phyloP scores from a whole-genome alignment of 2,888 invertebrate genomes.

The Epicampocera succincta region DNA sequence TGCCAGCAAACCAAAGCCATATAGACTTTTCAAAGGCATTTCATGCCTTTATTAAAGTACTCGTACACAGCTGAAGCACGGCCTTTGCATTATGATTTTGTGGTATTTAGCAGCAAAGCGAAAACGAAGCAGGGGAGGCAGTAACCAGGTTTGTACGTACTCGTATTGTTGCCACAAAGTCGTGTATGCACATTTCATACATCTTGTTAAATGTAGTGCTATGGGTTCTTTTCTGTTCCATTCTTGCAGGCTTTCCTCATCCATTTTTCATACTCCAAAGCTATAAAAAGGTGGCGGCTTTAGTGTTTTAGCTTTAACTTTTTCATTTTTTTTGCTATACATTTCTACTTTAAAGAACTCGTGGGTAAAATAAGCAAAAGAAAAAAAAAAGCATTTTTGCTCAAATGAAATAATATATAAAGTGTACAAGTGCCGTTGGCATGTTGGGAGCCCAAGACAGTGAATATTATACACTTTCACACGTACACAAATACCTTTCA shows the following conservation, averaged over 20 bases:
- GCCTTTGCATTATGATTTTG: conserved; percentile 42
- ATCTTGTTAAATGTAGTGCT: conserved; percentile 59
- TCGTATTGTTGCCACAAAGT: conserved; percentile 57
- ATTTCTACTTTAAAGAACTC: conserved; percentile 53
- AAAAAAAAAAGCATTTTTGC: conserved; percentile 22
- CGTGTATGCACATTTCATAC: conserved; percentile 62
- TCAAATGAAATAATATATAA: conserved; percentile 50
- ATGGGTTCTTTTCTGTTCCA: conserved; percentile 35
- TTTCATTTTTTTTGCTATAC: conserved; percentile 20
- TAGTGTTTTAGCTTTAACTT: conserved; percentile 57
- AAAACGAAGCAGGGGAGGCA: not conserved
- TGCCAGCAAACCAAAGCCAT: conserved; percentile 25
- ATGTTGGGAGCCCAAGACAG: conserved; percentile 51
- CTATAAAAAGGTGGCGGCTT: conserved; percentile 64
- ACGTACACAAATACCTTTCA: conserved; percentile 14
- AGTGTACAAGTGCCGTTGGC: conserved; percentile 70
- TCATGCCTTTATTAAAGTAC: conserved; percentile 33
- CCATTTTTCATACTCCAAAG: conserved; percentile 35
- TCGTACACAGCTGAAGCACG: conserved; percentile 8
- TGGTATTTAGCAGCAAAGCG: conserved; percentile 56
- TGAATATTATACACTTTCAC: conserved; percentile 37
- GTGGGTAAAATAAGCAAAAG: conserved; percentile 39
- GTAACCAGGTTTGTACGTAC: conserved; percentile 29
- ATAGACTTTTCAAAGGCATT: conserved; percentile 42
- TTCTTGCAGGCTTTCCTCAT: conserved; percentile 34